Base-by-base conservation (phyloP, 1,140 invertebrate species). In the Amyelois transitella region DNA sequence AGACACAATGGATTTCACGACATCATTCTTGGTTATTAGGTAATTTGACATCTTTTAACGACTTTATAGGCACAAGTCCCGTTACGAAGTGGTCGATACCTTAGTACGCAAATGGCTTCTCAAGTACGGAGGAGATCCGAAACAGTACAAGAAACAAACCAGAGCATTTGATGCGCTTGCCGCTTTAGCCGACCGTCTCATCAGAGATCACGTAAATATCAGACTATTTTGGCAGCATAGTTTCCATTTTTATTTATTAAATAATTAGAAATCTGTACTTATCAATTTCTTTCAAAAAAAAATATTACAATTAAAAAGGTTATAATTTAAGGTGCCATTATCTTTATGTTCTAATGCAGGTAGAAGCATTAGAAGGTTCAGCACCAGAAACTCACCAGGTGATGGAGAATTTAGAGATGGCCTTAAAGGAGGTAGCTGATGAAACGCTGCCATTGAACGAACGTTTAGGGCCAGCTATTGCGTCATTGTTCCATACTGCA, bases 151-250 rank as follows among this genome's bases (percentile, higher is more conserved):
- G 61, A 82, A 77, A 25, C 79, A 81, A 43, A 85, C 81, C 5
- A 64, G 73, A 5, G 81, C 81, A 0, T 87, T 85, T 28, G 84
- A 87, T 48, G 72, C 79, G 1, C 62, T 85, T 0, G 84, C 81
- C 2, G 65, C 71, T 17, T 63, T 86, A 2, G 72, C 75, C 5
- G 81, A 86, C 51, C 60, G 72, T n/a, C 69, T 86, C 1, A 66
- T 86, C 12, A 56, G 70, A 18, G 68, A 85, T 56, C 81, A 86
- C 53, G 83, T 85, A 60, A 72, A 72, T 66, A 18, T n/a, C n/a
- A 12, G 20, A 19, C 10, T 18, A 22, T 3, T 3, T 24, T 24
- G n/a, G n/a, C n/a, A n/a, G n/a, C n/a, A n/a, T n/a, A n/a, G n/a
- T n/a, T n/a, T n/a, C n/a, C n/a, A n/a, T n/a, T n/a, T n/a, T n/a